Evolutionary conservation across 2,888 invertebrate genomes (phyloP).

Genomic region (Calliphora vomitoria): DNA sequence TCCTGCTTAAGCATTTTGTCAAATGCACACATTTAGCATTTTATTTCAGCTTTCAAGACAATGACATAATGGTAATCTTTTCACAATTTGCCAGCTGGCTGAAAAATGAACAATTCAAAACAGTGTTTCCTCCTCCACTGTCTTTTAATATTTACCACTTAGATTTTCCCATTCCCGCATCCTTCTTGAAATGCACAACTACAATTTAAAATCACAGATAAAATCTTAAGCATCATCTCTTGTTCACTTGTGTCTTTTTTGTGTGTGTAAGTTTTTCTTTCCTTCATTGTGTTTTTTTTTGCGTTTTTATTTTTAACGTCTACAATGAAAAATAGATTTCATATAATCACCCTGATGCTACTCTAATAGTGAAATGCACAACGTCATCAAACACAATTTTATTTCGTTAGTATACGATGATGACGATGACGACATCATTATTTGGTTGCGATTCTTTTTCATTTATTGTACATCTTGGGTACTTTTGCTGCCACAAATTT

Average conservation of each 20-base stretch:
- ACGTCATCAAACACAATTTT: constrained; percentile 22
- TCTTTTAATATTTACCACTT: too few species aligned
- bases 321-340: constrained; percentile 30
- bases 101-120: neutral
- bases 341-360: constrained; percentile 6
- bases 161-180: too few species aligned
- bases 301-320: neutral
- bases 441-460: too few species aligned
- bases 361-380: constrained; percentile 13
- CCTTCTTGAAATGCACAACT: too few species aligned
- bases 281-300: neutral
- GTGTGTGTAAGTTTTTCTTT: too few species aligned
- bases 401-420: neutral
- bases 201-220: constrained; percentile 27
- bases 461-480: too few species aligned
- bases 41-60: constrained; percentile 19
- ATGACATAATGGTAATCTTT: constrained; percentile 44
- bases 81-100: constrained; percentile 58
- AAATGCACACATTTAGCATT: neutral
- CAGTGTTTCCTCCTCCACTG: neutral
- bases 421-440: neutral
- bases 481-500: too few species aligned
- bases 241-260: constrained; percentile 7
- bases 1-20: neutral
- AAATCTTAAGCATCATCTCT: constrained; percentile 39